A percentile compares a stretch with the other conserved stretches of the same genome.
These are phyloP conservation scores for Eudemis profundana DNA, from an alignment of 2,888 invertebrate species.

Conservation along the genomic window DNA sequence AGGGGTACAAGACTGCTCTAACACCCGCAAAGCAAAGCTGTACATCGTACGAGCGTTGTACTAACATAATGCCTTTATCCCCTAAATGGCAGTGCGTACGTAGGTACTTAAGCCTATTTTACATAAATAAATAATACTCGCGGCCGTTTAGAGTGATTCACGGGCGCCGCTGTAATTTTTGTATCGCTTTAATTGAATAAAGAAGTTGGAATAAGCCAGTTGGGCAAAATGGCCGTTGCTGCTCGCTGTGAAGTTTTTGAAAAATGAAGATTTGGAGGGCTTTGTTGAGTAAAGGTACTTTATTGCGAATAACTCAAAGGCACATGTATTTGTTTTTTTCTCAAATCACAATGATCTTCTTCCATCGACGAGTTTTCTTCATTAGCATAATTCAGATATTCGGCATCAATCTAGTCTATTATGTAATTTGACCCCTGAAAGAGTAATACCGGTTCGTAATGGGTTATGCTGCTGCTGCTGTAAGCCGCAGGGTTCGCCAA, in stretches of 20 bases:
- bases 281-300: neutral
- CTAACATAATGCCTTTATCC: conserved; percentile 8
- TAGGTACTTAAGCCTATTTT: conserved; percentile 50
- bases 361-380: too few species aligned
- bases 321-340: too few species aligned
- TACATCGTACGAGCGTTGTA: neutral
- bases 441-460: too few species aligned
- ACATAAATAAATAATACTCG: conserved; percentile 53
- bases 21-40: neutral
- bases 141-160: conserved; percentile 54
- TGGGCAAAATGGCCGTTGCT: conserved; percentile 22
- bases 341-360: too few species aligned
- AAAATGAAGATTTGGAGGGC: conserved; percentile 16
- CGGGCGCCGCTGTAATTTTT: conserved; percentile 52
- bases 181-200: conserved; percentile 53
- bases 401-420: too few species aligned
- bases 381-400: too few species aligned
- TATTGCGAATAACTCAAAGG: too few species aligned
- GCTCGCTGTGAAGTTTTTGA: conserved; percentile 8
- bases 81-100: conserved; percentile 9
- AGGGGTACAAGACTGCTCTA: conserved; percentile 31
- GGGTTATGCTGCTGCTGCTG: too few species aligned
- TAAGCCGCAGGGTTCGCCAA: too few species aligned
- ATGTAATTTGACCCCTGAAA: too few species aligned
- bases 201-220: conserved; percentile 48